phyloP scores from a whole-genome alignment of 37 sponge, comb jelly and placozoan species.

The Theonella swinhoei region DNA sequence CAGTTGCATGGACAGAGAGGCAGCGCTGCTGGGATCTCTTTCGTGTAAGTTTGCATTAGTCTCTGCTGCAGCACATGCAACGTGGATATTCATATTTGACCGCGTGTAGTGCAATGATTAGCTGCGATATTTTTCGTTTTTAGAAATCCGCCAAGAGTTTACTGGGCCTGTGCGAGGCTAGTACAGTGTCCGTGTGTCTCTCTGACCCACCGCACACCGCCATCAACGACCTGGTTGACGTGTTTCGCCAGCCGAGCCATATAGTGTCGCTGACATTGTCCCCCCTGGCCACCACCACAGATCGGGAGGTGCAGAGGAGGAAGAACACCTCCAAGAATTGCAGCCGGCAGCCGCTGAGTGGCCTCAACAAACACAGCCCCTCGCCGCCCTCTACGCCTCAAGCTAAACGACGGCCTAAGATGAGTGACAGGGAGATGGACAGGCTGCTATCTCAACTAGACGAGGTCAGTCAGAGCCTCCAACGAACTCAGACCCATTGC shows the following conservation, averaged over 20 bases:
- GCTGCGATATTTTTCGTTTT: not conserved
- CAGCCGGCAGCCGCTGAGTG: not conserved
- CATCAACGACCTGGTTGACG: not conserved
- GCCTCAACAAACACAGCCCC: not conserved
- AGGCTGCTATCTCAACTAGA: conserved; percentile 22
- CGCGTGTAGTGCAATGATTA: too few relatives aligned
- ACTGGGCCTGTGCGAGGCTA: conserved; percentile 8
- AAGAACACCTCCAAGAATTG: not conserved
- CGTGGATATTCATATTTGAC: too few relatives aligned
- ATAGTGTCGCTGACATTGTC: conserved; percentile 14
- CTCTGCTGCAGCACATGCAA: not conserved
- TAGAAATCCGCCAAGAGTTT: conserved; percentile 34
- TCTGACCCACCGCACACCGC: conserved; percentile 1
- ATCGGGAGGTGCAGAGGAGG: not conserved
- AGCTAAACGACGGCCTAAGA: not conserved
- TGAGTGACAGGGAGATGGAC: not conserved
- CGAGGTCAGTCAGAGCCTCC: conserved; percentile 25
- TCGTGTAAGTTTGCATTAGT: conserved; percentile 20
- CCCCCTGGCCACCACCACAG: not conserved
- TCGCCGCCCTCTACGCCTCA: not conserved
- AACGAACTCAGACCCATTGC: conserved; percentile 22
- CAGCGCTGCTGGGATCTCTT: conserved; percentile 32
- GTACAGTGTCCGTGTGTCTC: conserved; percentile 30
- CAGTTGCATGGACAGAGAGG: conserved; percentile 19
- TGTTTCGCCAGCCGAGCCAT: conserved; percentile 35